Conservation (phyloP, 2,797 vertebrate genomes). For the Nannoperca obscura region DNA sequence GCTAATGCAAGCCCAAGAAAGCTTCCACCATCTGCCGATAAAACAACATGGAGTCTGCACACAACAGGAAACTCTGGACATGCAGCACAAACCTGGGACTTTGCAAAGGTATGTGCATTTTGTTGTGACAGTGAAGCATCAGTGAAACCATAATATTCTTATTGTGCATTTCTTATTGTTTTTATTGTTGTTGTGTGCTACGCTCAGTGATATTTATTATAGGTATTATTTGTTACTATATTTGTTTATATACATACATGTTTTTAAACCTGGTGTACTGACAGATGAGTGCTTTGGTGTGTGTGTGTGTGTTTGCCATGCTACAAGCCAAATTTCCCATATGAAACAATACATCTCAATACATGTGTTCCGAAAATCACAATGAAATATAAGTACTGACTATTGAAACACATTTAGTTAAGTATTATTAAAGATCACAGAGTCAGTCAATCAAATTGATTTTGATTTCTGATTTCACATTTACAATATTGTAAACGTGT, state of each 20-base stretch:
- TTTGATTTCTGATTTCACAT: background rate
- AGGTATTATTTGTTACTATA: too few species aligned
- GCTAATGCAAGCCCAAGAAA: background rate
- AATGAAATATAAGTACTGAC: background rate
- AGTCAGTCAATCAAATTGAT: background rate
- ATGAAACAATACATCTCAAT: background rate
- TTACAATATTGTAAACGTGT: background rate
- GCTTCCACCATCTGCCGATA: constrained; percentile 8
- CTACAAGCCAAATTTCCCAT: background rate
- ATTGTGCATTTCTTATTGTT: background rate
- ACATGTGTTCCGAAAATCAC: background rate
- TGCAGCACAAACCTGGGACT: background rate
- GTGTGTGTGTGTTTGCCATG: too few species aligned
- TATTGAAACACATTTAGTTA: background rate
- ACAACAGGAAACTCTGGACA: background rate
- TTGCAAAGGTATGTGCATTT: too few species aligned
- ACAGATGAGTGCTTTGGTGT: background rate
- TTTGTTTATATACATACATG: too few species aligned
- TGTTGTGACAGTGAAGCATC: too few species aligned
- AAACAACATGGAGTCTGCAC: background rate
- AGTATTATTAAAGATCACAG: background rate
- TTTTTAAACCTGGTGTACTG: background rate
- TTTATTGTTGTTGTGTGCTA: background rate
- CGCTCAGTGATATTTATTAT: background rate
- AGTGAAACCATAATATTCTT: background rate